Conservation (phyloP, 2,888 invertebrate genomes). For the Eilema caniola region DNA sequence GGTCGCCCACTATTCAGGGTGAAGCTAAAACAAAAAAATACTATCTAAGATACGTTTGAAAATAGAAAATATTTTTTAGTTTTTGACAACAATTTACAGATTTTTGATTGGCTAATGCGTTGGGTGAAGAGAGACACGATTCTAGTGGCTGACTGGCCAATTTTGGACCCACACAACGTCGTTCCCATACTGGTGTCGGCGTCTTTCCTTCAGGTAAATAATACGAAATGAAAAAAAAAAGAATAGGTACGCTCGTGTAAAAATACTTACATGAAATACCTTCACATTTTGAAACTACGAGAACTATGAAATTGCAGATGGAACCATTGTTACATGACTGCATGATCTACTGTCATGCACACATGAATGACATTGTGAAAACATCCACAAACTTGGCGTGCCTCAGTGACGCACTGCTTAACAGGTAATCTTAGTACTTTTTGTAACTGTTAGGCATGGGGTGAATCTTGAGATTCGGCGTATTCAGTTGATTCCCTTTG, state of each 20-base stretch:
- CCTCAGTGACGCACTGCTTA: conserved; percentile 92
- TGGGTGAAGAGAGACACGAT: conserved; percentile 95
- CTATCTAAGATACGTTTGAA: too few species aligned
- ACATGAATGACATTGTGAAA: conserved; percentile 95
- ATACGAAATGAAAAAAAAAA: not conserved
- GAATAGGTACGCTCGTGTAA: too few species aligned
- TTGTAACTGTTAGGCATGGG: not conserved
- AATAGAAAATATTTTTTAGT: too few species aligned
- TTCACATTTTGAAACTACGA: not conserved
- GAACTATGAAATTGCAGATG: conserved; percentile 88
- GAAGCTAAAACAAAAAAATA: too few species aligned
- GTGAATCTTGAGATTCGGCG: too few species aligned
- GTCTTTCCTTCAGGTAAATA: conserved; percentile 91
- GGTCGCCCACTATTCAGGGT: too few species aligned
- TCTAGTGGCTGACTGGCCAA: conserved; percentile 89
- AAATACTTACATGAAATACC: not conserved
- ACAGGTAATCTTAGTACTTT: conserved; percentile 70
- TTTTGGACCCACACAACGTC: conserved; percentile 93
- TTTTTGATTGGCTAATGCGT: conserved; percentile 98
- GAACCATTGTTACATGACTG: conserved; percentile 95
- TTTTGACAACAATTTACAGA: conserved; percentile 80
- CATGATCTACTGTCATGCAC: conserved; percentile 93
- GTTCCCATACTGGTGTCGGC: conserved; percentile 97
- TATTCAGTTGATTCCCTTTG: too few species aligned
- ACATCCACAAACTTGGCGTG: conserved; percentile 95